Conservation (phyloP, 1,140 invertebrate genomes). For the Ericerus pela region DNA sequence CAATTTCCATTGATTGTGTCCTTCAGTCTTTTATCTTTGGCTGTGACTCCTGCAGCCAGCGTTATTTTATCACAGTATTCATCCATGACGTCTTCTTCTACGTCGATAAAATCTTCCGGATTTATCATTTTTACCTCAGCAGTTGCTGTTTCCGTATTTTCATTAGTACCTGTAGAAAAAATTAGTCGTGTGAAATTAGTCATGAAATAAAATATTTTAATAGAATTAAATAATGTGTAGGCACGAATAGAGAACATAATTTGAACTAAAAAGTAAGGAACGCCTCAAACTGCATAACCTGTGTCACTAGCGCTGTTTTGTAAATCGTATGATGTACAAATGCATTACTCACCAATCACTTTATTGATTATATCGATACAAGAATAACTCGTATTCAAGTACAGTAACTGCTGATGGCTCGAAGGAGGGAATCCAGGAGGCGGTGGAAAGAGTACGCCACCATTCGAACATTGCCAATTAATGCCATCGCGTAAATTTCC, state of each 20-base stretch:
- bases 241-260: no score
- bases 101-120: conserved; percentile 18
- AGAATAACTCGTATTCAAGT: background rate
- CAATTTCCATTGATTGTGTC: conserved; percentile 47
- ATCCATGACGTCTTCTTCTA: conserved; percentile 25
- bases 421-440: background rate
- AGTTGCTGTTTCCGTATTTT: background rate
- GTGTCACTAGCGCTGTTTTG: no score
- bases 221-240: no score
- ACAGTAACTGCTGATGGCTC: background rate
- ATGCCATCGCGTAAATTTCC: conserved; percentile 29
- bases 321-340: no score
- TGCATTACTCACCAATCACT: no score
- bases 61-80: conserved; percentile 43
- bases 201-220: no score
- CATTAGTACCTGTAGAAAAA: no score
- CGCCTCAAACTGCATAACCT: no score
- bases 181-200: no score
- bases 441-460: background rate
- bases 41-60: conserved; percentile 62
- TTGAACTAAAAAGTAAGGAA: no score
- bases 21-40: conserved; percentile 67
- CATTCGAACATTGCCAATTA: background rate
- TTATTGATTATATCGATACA: background rate
- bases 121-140: background rate